Conservation (phyloP, 2,797 vertebrate genomes). For the Melanotaenia trifasciata region DNA sequence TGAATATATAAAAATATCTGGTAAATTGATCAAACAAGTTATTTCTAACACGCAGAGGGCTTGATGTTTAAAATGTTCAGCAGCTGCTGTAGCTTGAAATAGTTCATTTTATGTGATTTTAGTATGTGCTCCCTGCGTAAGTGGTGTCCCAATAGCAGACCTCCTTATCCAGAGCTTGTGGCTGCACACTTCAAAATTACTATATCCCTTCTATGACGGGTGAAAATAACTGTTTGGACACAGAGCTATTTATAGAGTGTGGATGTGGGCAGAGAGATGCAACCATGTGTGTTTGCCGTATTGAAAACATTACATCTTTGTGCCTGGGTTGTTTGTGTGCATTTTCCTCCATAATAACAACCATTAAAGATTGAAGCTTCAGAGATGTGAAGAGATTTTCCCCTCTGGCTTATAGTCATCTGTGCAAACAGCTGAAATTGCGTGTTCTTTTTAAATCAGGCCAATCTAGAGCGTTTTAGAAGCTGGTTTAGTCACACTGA, state of each 20-base stretch:
- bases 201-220: conserved; percentile 40
- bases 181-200: conserved; percentile 39
- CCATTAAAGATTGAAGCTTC: conserved; percentile 25
- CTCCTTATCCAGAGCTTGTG: conserved; percentile 33
- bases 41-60: background rate
- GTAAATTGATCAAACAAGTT: background rate
- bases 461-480: conserved; percentile 25
- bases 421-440: conserved; percentile 10
- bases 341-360: conserved; percentile 30
- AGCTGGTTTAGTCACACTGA: conserved; percentile 47
- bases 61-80: conserved; percentile 17
- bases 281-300: conserved; percentile 44
- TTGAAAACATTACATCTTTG: conserved; percentile 36
- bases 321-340: conserved; percentile 26
- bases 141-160: conserved; percentile 22
- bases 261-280: conserved; percentile 50
- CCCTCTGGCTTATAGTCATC: conserved; percentile 16
- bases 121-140: conserved; percentile 9
- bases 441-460: conserved; percentile 6
- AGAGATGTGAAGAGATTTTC: conserved; percentile 18
- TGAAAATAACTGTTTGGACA: conserved; percentile 62
- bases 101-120: conserved; percentile 12
- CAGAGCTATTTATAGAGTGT: conserved; percentile 60
- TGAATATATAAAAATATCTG: background rate
- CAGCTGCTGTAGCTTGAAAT: conserved; percentile 3